Percentiles rank a stretch among this genome's conserved stretches.
These are phyloP conservation scores for Jordanella pulchra DNA, from an alignment of 2,797 vertebrate species.

Conservation along the genomic window DNA sequence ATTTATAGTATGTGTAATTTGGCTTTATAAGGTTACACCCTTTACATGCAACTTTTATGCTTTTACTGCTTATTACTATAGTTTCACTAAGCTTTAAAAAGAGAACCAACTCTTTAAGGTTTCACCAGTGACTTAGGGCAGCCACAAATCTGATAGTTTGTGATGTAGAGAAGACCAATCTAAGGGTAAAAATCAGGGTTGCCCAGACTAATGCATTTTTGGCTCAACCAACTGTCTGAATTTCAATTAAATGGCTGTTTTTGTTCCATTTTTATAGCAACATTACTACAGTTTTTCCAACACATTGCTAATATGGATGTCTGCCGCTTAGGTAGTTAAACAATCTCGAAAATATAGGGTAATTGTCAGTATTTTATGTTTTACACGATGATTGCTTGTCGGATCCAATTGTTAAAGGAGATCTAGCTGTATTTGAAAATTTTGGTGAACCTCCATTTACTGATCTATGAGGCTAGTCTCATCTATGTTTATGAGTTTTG, in stretches of 20 bases:
- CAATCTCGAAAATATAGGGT: not conserved
- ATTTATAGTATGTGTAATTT: slow-evolving; percentile 8
- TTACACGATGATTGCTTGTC: not conserved
- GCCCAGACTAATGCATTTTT: not conserved
- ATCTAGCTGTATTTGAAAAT: not conserved
- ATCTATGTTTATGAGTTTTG: too few relatives aligned
- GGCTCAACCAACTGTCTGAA: not conserved
- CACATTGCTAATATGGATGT: not conserved
- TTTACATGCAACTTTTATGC: slow-evolving; percentile 1
- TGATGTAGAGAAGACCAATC: not conserved
- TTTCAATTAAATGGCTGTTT: not conserved
- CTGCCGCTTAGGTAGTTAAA: not conserved
- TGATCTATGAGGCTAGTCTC: too few relatives aligned
- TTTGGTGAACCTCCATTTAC: too few relatives aligned
- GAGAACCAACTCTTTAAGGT: not conserved
- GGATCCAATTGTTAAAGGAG: not conserved
- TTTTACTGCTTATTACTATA: not conserved
- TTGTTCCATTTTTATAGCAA: not conserved
- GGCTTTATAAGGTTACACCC: slow-evolving; percentile 11
- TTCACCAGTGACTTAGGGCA: not conserved
- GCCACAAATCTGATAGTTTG: not conserved
- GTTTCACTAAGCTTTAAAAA: not conserved
- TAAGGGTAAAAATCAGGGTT: not conserved
- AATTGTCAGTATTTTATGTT: not conserved
- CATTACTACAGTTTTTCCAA: not conserved